Percentiles rank a stretch among this genome's conserved stretches.
Conservation (phyloP, 53 echinoderm and acorn worm genomes). For the Stichopus horrens region DNA sequence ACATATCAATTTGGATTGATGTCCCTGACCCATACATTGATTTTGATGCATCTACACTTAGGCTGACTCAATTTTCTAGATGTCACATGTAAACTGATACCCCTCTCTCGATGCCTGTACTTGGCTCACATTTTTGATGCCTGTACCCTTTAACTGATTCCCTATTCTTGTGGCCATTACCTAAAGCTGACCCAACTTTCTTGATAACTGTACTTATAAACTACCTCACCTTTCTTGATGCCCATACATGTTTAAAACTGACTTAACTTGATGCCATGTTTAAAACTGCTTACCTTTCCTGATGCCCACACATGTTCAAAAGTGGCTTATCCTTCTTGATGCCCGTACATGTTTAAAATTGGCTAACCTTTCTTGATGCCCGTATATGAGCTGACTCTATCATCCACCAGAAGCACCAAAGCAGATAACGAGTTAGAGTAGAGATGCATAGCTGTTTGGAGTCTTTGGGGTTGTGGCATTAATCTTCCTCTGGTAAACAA, state of each 20-base stretch:
- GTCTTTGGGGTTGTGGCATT: slow-evolving; percentile 87
- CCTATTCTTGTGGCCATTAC: slow-evolving; percentile 49
- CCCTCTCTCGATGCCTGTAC: too few species aligned
- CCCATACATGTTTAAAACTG: too few species aligned
- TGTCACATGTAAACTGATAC: too few species aligned
- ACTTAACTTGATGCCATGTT: neutral
- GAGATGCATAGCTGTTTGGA: slow-evolving; percentile 92
- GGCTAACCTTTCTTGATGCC: slow-evolving; percentile 93
- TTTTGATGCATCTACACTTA: too few species aligned
- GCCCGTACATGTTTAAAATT: neutral
- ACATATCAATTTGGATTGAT: too few species aligned
- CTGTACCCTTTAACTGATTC: too few species aligned
- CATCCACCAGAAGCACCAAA: slow-evolving; percentile 92
- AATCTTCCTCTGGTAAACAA: slow-evolving; percentile 63
- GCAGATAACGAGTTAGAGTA: slow-evolving; percentile 86
- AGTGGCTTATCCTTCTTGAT: neutral
- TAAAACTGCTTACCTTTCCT: slow-evolving; percentile 74
- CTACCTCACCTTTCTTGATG: neutral
- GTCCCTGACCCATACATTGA: too few species aligned
- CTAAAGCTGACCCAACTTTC: slow-evolving; percentile 57
- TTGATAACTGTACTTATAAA: neutral
- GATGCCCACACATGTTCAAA: slow-evolving; percentile 55
- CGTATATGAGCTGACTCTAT: slow-evolving; percentile 91
- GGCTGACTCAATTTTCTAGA: too few species aligned
- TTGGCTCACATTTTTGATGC: too few species aligned